These are phyloP conservation scores for Actinia tenebrosa DNA, from an alignment of 64 coral and sea anemone species.

Conservation along the genomic window DNA sequence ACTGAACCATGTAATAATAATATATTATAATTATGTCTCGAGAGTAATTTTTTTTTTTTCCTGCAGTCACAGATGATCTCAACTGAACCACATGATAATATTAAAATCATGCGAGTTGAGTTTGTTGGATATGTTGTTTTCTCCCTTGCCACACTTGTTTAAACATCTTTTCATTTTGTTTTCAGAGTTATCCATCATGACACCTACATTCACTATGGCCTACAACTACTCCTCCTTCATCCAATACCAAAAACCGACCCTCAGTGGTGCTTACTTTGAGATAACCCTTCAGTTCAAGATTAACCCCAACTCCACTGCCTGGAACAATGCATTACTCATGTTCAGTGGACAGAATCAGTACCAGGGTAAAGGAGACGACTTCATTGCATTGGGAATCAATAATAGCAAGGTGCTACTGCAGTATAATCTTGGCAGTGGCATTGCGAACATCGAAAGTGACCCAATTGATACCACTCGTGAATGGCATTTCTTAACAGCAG, in stretches of 20 bases:
- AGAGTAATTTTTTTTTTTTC: too few relatives aligned
- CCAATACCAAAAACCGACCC: slow-evolving; percentile 50
- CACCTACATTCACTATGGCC: slow-evolving; percentile 58
- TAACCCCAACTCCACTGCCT: slow-evolving; percentile 32
- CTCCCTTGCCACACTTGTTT: too few relatives aligned
- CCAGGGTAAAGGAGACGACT: slow-evolving; percentile 82
- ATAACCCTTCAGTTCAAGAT: slow-evolving; percentile 73
- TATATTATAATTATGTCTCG: too few relatives aligned
- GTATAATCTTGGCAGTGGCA: slow-evolving; percentile 80
- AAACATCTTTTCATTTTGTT: background rate
- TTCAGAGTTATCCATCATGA: slow-evolving; percentile 54
- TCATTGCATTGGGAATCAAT: slow-evolving; percentile 76
- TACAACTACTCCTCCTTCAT: slow-evolving; percentile 68
- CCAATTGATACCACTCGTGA: slow-evolving; percentile 18
- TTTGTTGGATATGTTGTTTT: too few relatives aligned
- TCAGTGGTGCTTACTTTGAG: slow-evolving; percentile 46
- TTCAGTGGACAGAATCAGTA: slow-evolving; percentile 68
- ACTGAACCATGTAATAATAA: too few relatives aligned
- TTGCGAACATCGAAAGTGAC: slow-evolving; percentile 50
- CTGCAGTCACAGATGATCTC: too few relatives aligned
- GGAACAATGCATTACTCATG: slow-evolving; percentile 45
- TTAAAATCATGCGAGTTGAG: too few relatives aligned
- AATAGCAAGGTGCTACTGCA: slow-evolving; percentile 66
- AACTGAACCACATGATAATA: too few relatives aligned
- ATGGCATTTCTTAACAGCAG: slow-evolving; percentile 79